phyloP scores from a whole-genome alignment of 1,140 invertebrate genomes.

The Oedothorax gibbosus region DNA sequence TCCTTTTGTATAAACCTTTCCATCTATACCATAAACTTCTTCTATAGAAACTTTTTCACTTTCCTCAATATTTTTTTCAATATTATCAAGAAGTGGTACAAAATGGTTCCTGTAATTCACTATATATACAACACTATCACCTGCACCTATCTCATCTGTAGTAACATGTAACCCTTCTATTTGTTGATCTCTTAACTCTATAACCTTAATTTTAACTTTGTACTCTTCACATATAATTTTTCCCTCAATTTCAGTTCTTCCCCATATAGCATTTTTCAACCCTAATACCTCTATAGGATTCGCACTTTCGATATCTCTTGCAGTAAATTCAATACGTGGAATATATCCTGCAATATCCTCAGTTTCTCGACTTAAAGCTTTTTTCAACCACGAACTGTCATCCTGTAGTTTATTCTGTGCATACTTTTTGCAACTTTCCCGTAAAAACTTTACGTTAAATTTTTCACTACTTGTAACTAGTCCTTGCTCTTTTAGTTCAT shows the following conservation, averaged over 20 bases:
- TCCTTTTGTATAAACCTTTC: too few species aligned
- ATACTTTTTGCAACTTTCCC: conserved; percentile 51
- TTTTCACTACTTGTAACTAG: conserved; percentile 34
- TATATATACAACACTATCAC: conserved; percentile 53
- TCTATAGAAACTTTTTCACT: conserved; percentile 45
- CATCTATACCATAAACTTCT: too few species aligned
- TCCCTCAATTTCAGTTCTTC: conserved; percentile 48
- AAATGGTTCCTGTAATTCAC: conserved; percentile 57
- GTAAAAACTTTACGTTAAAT: conserved; percentile 55
- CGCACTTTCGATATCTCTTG: conserved; percentile 46
- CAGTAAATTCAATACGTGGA: conserved; percentile 53
- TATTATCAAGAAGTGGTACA: conserved; percentile 52
- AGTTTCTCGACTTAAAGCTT: conserved; percentile 24
- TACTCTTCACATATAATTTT: conserved; percentile 48
- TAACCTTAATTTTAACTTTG: conserved; percentile 33
- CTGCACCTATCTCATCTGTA: conserved; percentile 43
- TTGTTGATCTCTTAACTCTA: conserved; percentile 48
- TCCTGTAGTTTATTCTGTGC: conserved; percentile 36
- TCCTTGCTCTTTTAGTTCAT: conserved; percentile 49
- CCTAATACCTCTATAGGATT: conserved; percentile 43
- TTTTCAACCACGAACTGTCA: conserved; percentile 44
- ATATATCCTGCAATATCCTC: conserved; percentile 24
- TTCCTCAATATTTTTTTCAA: conserved; percentile 44
- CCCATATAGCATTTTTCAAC: conserved; percentile 51
- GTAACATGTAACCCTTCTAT: conserved; percentile 46